phyloP scores from a whole-genome alignment of 2,797 vertebrate genomes.

The Myoxocephalus aenaeus region DNA sequence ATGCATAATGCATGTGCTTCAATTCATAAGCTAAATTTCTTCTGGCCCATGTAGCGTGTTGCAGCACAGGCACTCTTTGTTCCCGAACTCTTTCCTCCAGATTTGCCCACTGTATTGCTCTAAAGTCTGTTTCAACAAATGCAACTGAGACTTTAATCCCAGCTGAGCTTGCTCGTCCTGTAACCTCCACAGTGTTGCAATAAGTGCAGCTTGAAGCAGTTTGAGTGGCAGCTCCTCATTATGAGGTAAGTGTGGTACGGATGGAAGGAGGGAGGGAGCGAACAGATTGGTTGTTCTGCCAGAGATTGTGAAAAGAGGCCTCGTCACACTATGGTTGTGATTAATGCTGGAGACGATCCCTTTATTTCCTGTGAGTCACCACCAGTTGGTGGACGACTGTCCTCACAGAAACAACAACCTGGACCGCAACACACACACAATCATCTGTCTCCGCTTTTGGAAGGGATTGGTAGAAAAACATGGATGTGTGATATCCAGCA shows the following conservation, averaged over 20 bases:
- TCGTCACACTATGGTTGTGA: conserved; percentile 51
- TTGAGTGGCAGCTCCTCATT: conserved; percentile 75
- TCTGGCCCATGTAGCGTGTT: conserved; percentile 49
- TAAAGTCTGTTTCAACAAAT: conserved; percentile 67
- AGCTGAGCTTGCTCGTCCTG: conserved; percentile 64
- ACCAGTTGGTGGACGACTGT: conserved; percentile 16
- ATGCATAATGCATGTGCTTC: conserved; percentile 73
- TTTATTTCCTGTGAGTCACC: conserved; percentile 61
- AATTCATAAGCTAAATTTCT: conserved; percentile 68
- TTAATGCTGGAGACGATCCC: conserved; percentile 54
- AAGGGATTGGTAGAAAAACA: neutral
- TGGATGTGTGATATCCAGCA: neutral
- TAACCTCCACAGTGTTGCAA: conserved; percentile 67
- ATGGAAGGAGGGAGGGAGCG: conserved; percentile 29
- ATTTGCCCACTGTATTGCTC: conserved; percentile 58
- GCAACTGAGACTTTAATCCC: conserved; percentile 65
- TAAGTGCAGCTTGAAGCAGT: conserved; percentile 57
- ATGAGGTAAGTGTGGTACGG: conserved; percentile 69
- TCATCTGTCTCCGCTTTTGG: neutral
- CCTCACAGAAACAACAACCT: conserved; percentile 10
- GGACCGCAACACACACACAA: conserved; percentile 2
- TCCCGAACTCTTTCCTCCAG: conserved; percentile 65
- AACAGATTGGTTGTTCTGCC: conserved; percentile 55
- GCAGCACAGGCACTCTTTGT: conserved; percentile 68
- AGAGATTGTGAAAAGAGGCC: conserved; percentile 60